Percentiles rank a stretch among this genome's conserved stretches.
Evolutionary conservation across 1,140 invertebrate species (phyloP).

Genomic region (Cataglyphis hispanica): DNA sequence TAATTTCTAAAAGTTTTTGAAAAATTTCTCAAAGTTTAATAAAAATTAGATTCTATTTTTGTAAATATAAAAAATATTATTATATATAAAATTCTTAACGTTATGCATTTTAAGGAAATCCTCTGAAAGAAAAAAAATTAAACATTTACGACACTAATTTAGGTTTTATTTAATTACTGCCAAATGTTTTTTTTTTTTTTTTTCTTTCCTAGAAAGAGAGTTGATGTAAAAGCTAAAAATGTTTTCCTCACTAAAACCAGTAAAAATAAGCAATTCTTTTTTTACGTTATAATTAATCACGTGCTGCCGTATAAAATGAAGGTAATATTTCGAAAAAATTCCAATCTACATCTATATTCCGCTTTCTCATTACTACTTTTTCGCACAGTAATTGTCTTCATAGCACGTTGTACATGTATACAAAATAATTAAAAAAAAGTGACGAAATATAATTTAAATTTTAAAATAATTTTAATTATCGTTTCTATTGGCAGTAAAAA

Average conservation of each 20-base stretch:
- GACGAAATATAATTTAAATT: neutral
- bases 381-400: conserved; percentile 46
- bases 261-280: conserved; percentile 5
- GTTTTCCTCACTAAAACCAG: neutral
- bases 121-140: neutral
- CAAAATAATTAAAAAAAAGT: conserved; percentile 16
- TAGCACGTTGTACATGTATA: neutral
- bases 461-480: conserved; percentile 20
- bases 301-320: conserved; percentile 28
- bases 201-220: neutral
- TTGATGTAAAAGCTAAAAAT: conserved; percentile 18
- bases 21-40: no score
- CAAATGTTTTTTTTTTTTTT: neutral
- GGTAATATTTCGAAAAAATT: conserved; percentile 30
- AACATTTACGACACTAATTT: conserved; percentile 30
- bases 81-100: conserved; percentile 1
- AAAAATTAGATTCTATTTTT: no score
- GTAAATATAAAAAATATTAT: neutral
- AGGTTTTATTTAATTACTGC: conserved; percentile 34
- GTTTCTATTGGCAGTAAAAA: neutral
- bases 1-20: no score
- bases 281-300: conserved; percentile 68
- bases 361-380: conserved; percentile 57
- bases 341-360: conserved; percentile 42
- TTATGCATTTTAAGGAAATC: neutral